Percentiles rank a stretch among this genome's conserved stretches.
Evolutionary conservation across 1,140 invertebrate genomes (phyloP).

Genomic region (Heliconius hermathena): DNA sequence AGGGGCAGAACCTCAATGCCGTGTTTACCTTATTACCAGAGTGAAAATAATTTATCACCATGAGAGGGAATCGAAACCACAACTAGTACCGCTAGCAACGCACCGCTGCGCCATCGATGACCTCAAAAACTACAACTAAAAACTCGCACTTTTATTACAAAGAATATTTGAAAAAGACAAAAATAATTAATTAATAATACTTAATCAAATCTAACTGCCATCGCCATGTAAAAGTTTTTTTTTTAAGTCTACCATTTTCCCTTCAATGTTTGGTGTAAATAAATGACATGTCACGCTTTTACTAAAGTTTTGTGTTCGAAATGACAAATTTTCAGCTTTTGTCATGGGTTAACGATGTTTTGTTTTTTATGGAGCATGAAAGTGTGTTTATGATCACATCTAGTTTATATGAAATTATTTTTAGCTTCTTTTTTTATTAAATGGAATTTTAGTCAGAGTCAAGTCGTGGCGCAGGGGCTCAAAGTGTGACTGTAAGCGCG

Average conservation of each 20-base stretch:
- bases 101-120: too few relatives aligned
- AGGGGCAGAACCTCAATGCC: too few relatives aligned
- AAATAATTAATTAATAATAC: not conserved
- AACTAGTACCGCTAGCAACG: too few relatives aligned
- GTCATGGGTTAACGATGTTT: not conserved
- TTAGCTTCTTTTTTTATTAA: not conserved
- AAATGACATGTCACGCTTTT: conserved; percentile 1
- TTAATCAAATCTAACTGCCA: not conserved
- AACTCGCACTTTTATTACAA: not conserved
- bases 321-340: not conserved
- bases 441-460: not conserved
- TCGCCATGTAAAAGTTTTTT: not conserved
- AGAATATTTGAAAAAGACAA: too few relatives aligned
- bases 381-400: not conserved
- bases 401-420: not conserved
- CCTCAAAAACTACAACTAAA: too few relatives aligned
- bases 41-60: too few relatives aligned
- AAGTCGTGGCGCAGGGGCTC: too few relatives aligned
- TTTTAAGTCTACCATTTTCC: not conserved
- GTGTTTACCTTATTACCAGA: too few relatives aligned
- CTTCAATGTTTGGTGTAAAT: not conserved
- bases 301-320: not conserved
- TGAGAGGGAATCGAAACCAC: too few relatives aligned
- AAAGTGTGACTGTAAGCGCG: too few relatives aligned
- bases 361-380: not conserved